Conservation (phyloP, 2,888 invertebrate species). For the Cerceris ruficornis region DNA sequence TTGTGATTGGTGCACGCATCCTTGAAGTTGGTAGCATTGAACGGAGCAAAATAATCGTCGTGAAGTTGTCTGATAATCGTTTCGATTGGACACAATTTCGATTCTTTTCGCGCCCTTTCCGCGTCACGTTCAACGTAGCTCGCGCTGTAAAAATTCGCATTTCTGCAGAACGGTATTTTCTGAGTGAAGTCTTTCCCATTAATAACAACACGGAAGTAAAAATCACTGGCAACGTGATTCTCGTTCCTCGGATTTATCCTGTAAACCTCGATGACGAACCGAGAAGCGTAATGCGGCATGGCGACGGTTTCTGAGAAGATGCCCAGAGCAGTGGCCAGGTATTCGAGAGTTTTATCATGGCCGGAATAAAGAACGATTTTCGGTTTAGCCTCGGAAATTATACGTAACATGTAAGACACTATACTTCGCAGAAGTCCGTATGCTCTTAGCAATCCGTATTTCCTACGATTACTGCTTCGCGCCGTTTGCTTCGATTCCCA, state of each 20-base stretch:
- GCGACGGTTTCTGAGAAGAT: constrained; percentile 84
- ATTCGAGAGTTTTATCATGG: constrained; percentile 95
- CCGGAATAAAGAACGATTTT: constrained; percentile 93
- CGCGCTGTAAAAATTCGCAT: constrained; percentile 83
- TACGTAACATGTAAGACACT: constrained; percentile 90
- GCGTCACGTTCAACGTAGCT: constrained; percentile 77
- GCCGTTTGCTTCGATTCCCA: constrained; percentile 88
- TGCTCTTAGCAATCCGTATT: constrained; percentile 86
- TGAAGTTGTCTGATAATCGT: constrained; percentile 93
- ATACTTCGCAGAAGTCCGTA: constrained; percentile 93
- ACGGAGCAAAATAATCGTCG: constrained; percentile 91
- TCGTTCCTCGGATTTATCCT: constrained; percentile 85
- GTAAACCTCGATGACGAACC: constrained; percentile 94
- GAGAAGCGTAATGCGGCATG: constrained; percentile 92
- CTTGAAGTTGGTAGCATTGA: constrained; percentile 94
- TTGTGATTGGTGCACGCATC: constrained; percentile 86
- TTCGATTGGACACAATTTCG: constrained; percentile 92
- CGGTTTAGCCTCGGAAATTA: constrained; percentile 89
- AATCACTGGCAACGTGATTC: constrained; percentile 85
- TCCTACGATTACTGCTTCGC: constrained; percentile 84
- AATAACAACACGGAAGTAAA: constrained; percentile 91
- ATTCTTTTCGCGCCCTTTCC: constrained; percentile 81
- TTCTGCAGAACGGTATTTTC: constrained; percentile 90
- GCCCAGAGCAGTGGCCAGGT: constrained; percentile 91
- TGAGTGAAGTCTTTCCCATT: constrained; percentile 94